Conservation (phyloP, 2,113 vertebrate species). For the Hippocampus barbouri region DNA sequence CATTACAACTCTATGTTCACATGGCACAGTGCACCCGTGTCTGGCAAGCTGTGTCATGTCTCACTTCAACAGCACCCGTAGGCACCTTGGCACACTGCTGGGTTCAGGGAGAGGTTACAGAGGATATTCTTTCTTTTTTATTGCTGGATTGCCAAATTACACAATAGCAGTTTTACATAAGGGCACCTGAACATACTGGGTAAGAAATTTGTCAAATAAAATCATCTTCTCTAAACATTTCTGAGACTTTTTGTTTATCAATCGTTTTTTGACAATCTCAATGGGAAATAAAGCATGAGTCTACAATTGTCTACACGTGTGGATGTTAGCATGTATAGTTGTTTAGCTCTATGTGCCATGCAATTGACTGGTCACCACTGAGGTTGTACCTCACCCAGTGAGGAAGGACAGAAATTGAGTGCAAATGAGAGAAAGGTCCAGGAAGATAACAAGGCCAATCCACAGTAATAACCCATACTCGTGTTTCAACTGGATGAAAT, state of each 20-base stretch:
- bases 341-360: too few relatives aligned
- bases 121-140: conserved; percentile 44
- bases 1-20: conserved; percentile 10
- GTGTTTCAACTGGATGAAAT: neutral
- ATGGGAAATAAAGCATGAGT: too few relatives aligned
- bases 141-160: conserved; percentile 10
- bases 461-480: neutral
- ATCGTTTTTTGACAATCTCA: too few relatives aligned
- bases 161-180: neutral
- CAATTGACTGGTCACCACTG: too few relatives aligned
- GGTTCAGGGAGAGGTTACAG: conserved; percentile 55
- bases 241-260: too few relatives aligned
- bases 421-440: neutral
- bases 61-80: conserved; percentile 45
- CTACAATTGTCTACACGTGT: too few relatives aligned
- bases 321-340: too few relatives aligned
- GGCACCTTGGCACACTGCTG: conserved; percentile 46
- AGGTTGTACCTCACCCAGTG: too few relatives aligned
- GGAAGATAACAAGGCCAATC: neutral
- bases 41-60: conserved; percentile 48
- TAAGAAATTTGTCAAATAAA: too few relatives aligned
- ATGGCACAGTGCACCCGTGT: conserved; percentile 41
- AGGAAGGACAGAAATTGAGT: neutral
- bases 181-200: neutral
- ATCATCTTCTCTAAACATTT: too few relatives aligned